A percentile compares a stretch with the other conserved stretches of the same genome.
These are phyloP conservation scores for Drosophila erecta DNA, from an alignment of 1,140 invertebrate species.

Conservation along the genomic window DNA sequence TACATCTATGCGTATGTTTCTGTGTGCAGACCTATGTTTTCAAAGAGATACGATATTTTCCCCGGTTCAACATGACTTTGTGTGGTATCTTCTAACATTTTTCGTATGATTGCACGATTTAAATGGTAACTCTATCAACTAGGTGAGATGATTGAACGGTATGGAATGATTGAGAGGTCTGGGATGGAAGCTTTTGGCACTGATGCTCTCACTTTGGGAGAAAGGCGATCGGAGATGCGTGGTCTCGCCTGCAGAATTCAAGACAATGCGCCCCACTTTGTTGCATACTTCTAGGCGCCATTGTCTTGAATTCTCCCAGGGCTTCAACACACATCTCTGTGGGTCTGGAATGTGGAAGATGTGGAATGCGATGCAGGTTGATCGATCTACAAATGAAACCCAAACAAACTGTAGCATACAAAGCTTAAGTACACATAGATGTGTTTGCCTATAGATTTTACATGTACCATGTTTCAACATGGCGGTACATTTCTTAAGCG, in stretches of 20 bases:
- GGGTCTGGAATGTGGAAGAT: conserved; percentile 14
- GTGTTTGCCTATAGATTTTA: conserved; percentile 2
- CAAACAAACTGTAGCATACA: conserved; percentile 66
- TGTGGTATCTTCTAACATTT: conserved; percentile 21
- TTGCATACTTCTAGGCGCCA: background rate
- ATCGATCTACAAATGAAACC: conserved; percentile 51
- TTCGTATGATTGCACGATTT: background rate
- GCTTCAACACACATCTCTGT: background rate
- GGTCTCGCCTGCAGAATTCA: background rate
- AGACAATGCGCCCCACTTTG: too few species aligned
- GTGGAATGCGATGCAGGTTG: conserved; percentile 20
- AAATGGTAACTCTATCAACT: conserved; percentile 20
- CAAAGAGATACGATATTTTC: conserved; percentile 17
- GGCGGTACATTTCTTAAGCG: conserved; percentile 18
- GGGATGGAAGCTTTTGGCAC: conserved; percentile 34
- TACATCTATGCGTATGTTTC: conserved; percentile 17
- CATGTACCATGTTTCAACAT: conserved; percentile 17
- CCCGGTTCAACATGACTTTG: conserved; percentile 6
- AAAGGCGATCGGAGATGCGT: conserved; percentile 9
- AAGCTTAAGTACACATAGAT: conserved; percentile 33
- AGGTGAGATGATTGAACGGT: conserved; percentile 19
- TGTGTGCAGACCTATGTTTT: conserved; percentile 14
- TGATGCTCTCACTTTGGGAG: conserved; percentile 18
- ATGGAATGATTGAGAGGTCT: conserved; percentile 11
- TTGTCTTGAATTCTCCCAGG: background rate